phyloP scores from a whole-genome alignment of 2,888 invertebrate species.

The Drosophila yooni region DNA sequence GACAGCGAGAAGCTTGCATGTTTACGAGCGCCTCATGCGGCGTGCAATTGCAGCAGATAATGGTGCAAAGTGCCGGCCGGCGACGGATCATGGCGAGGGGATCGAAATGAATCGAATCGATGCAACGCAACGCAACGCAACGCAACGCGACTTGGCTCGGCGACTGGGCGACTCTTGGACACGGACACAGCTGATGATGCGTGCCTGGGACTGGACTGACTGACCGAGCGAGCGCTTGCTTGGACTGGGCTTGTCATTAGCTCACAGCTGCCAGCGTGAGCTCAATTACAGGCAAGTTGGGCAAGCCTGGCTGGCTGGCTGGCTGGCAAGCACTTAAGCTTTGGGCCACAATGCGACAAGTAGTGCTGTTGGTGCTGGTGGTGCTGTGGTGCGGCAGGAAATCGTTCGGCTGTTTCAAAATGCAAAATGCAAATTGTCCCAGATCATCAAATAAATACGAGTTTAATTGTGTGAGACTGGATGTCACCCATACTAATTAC shows the following conservation, averaged over 20 bases:
- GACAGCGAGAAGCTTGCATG: constrained; percentile 48
- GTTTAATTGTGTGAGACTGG: constrained; percentile 70
- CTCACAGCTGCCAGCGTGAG: constrained; percentile 72
- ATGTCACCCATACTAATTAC: constrained; percentile 43
- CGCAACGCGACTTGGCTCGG: constrained; percentile 17
- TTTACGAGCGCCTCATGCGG: constrained; percentile 67
- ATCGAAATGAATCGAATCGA: constrained; percentile 40
- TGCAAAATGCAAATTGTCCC: constrained; percentile 69
- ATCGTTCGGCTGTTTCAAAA: constrained; percentile 82
- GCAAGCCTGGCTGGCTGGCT: constrained; percentile 7
- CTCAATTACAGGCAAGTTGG: constrained; percentile 57
- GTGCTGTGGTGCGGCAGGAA: constrained; percentile 61
- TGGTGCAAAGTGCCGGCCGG: constrained; percentile 71
- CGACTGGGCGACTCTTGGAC: constrained; percentile 15
- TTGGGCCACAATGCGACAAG: constrained; percentile 7
- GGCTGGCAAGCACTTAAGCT: constrained; percentile 8
- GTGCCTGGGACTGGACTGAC: constrained; percentile 21
- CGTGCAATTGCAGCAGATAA: constrained; percentile 72
- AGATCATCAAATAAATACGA: constrained; percentile 77
- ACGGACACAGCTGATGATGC: constrained; percentile 60
- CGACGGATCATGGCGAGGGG: constrained; percentile 33
- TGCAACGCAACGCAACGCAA: constrained; percentile 29
- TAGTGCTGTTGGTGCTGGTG: no score
- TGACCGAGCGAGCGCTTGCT: constrained; percentile 37
- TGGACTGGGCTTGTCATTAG: constrained; percentile 75